Base-by-base conservation (phyloP, 1,140 invertebrate species). In the Dreissena polymorpha region DNA sequence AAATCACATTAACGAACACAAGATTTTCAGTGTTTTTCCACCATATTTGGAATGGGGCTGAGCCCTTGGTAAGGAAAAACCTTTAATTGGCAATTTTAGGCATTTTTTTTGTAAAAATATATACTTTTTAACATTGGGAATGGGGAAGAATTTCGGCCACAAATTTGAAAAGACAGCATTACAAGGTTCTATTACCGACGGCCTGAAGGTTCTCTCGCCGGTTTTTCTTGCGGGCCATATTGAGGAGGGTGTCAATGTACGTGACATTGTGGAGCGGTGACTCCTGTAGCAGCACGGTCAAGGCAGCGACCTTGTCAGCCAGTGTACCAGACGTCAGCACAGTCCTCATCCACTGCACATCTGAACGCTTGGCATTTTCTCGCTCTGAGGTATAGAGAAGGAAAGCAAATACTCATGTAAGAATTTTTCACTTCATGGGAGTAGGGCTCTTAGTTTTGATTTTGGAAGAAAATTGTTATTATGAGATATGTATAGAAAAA, bases 261-360 rank as follows among this genome's bases (percentile, higher is more conserved):
- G 93, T 89, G 10, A 98, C 90, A 92, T 96, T 97, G 91, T 96
- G 96, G 39, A 98, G 93, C 1, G 97, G 96, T 88, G 96, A 96
- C 88, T 98, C 96, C 94, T 98, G 96, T 77, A 98, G 95, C 21
- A 96, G 91, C 12, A 98, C 93, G 29, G 96, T 96, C 67, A 95
- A 95, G 1, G 97, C 97, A 49, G 97, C 97, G 65, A 98, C 94
- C 94, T 96, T 97, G 93, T 99, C 98, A 0, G 95, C 94, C 0
- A 95, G 94, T 10, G 97, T 97, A 67, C 97, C 97, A 86, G 95
- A 96, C 27, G 94, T 93, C 67, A 97, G 93, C 10, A 98, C 95
- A 21, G 96, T 97, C 86, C 95, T 95, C 79, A 97, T 95, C 97
- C 97, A 98, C 16, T 88, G 85, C 29, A 91, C 89, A 82, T 94